These are phyloP conservation scores for Mormyrus lacerda DNA, from an alignment of 2,113 vertebrate genomes.

Conservation along the genomic window DNA sequence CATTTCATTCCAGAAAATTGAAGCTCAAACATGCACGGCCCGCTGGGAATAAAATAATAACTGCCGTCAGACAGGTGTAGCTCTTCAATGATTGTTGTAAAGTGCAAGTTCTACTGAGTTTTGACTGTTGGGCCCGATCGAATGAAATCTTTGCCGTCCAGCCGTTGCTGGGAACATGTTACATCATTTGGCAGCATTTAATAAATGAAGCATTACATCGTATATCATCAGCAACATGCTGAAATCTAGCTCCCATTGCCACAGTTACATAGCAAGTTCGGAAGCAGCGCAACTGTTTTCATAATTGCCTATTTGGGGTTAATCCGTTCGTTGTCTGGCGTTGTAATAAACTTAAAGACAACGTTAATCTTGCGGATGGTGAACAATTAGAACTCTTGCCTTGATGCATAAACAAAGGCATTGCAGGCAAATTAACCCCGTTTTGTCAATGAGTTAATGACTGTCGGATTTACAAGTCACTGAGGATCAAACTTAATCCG, in stretches of 20 bases:
- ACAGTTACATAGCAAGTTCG: constrained; percentile 54
- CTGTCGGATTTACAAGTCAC: background rate
- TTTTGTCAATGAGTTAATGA: background rate
- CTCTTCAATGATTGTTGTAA: background rate
- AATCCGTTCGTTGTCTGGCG: background rate
- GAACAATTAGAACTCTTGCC: constrained; percentile 9
- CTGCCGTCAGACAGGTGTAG: constrained; percentile 15
- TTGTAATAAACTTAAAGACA: constrained; percentile 15
- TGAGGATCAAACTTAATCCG: background rate
- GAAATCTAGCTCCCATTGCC: constrained; percentile 56
- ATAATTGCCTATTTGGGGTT: constrained; percentile 26
- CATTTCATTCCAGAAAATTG: constrained; percentile 59
- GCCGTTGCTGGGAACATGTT: constrained; percentile 28
- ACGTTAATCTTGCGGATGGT: constrained; percentile 15
- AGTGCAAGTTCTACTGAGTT: constrained; percentile 63
- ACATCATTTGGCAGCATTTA: background rate
- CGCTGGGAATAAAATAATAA: constrained; percentile 63
- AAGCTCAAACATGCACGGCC: constrained; percentile 69
- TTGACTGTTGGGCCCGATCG: constrained; percentile 23
- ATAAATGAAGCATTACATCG: background rate
- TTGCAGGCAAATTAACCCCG: background rate
- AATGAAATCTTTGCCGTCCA: background rate
- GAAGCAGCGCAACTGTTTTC: constrained; percentile 51
- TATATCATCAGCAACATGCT: constrained; percentile 69
- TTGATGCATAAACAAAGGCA: constrained; percentile 6